Evolutionary conservation across 2,888 invertebrate species (phyloP).

Genomic region (Halictus ligatus): DNA sequence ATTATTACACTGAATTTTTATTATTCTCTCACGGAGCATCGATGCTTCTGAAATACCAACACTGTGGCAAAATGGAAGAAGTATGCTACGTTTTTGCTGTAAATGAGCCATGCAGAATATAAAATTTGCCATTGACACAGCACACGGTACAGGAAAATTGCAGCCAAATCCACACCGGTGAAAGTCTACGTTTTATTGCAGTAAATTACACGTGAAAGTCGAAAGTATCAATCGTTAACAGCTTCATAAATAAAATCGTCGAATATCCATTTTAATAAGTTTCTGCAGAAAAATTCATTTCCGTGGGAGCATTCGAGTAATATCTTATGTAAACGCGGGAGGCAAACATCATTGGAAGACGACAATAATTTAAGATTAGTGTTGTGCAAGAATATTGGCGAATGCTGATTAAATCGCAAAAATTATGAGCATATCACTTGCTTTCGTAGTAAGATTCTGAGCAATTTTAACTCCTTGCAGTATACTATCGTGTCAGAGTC

Average conservation of each 20-base stretch:
- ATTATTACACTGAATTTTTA: no score
- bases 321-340: background rate
- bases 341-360: background rate
- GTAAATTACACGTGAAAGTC: constrained; percentile 37
- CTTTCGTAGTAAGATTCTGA: background rate
- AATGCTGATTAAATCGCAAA: background rate
- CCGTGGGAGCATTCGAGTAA: background rate
- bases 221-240: background rate
- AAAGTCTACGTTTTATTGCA: constrained; percentile 33
- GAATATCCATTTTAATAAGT: background rate
- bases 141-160: background rate
- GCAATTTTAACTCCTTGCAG: no score
- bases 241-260: background rate
- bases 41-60: no score
- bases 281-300: background rate
- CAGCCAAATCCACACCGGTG: constrained; percentile 23
- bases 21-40: no score
- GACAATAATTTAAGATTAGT: background rate
- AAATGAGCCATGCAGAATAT: background rate
- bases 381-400: background rate
- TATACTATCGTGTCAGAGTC: no score
- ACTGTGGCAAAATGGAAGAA: background rate
- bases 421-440: background rate
- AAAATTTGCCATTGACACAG: background rate
- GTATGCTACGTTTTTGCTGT: background rate